Evolutionary conservation across 2,113 vertebrate species (phyloP).

Genomic region (Martes martes): DNA sequence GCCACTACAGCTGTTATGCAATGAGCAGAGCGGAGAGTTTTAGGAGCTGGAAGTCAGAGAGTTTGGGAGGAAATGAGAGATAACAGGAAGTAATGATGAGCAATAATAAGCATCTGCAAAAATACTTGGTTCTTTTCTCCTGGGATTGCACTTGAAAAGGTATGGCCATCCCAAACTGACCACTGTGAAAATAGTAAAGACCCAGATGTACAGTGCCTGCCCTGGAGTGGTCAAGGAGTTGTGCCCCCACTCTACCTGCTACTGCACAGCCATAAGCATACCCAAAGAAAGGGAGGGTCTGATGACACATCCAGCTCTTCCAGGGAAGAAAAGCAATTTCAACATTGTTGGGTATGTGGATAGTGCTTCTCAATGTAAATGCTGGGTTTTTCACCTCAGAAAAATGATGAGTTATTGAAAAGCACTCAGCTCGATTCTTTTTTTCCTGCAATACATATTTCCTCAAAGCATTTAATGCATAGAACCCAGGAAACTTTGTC

Average conservation of each 20-base stretch:
- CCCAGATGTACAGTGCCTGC: not conserved
- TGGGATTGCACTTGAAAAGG: not conserved
- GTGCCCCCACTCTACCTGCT: fast-evolving
- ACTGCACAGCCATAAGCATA: not conserved
- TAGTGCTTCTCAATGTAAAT: not conserved
- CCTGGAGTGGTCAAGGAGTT: not conserved
- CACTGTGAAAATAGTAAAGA: not conserved
- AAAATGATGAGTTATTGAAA: conserved; percentile 58
- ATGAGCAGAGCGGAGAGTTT: not conserved
- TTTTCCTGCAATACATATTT: conserved; percentile 13
- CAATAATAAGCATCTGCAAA: not conserved
- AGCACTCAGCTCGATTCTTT: conserved; percentile 16
- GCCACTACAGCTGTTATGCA: fast-evolving
- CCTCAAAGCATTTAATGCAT: not conserved
- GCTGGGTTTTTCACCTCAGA: not conserved
- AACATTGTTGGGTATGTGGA: not conserved
- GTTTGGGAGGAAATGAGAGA: not conserved
- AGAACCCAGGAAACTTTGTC: not conserved
- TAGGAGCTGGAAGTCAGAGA: not conserved
- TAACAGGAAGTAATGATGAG: not conserved
- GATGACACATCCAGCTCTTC: not conserved
- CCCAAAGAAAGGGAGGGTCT: not conserved
- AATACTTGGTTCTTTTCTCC: not conserved
- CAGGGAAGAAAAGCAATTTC: not conserved
- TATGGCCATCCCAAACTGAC: not conserved